A percentile compares a stretch with the other conserved stretches of the same genome.
Conservation (phyloP, 1,140 invertebrate genomes). For the Coenobita brevimanus region DNA sequence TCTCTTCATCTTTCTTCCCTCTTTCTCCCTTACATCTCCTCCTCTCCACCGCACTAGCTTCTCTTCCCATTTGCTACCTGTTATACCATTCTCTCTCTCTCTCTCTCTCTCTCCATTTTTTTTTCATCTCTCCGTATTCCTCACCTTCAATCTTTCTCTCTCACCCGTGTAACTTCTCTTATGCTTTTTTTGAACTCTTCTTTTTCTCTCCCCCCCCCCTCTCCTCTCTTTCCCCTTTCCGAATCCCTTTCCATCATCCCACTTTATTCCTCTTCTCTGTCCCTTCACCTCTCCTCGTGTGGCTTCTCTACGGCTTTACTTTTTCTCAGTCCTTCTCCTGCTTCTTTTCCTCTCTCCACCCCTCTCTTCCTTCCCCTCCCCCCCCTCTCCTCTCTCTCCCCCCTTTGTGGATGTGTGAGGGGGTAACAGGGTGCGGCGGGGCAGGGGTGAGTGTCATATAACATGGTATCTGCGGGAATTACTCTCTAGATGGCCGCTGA, state of each 20-base stretch:
- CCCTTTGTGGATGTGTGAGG: not conserved
- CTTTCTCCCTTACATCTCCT: not conserved
- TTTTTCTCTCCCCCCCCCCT: not conserved
- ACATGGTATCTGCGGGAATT: constrained; percentile 38
- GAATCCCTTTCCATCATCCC: not conserved
- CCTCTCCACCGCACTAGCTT: not conserved
- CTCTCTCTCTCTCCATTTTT: not conserved
- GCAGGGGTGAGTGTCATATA: constrained; percentile 37
- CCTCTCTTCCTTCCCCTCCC: not conserved
- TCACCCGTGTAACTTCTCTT: too few species aligned
- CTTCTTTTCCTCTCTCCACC: not conserved
- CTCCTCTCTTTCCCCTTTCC: not conserved
- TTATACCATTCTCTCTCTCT: not conserved
- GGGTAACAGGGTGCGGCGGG: constrained; percentile 4
- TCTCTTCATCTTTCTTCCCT: not conserved
- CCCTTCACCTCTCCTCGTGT: not conserved
- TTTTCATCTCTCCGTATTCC: too few species aligned
- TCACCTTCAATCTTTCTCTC: not conserved
- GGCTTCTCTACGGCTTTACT: not conserved
- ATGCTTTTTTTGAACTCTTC: too few species aligned
- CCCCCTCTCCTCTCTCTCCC: not conserved
- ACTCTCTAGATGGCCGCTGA: constrained; percentile 22
- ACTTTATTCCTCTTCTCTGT: not conserved
- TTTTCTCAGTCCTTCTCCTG: not conserved
- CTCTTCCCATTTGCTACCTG: not conserved